Percentiles rank a stretch among this genome's conserved stretches.
Evolutionary conservation across 64 coral and sea anemone genomes (phyloP).

Genomic region (Trachythela sp.): DNA sequence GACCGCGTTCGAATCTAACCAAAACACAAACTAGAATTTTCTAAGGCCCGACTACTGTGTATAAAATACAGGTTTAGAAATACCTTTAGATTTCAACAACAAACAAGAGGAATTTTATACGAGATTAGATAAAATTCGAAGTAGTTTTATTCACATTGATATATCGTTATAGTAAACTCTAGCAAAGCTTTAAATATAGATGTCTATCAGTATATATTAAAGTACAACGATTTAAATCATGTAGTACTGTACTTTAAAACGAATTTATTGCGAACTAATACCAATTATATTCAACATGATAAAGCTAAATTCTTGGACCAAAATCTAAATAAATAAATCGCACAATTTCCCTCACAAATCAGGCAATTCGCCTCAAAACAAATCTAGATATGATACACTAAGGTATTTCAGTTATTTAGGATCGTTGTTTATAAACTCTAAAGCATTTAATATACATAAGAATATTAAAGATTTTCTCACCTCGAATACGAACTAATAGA

Average conservation of each 20-base stretch:
- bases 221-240: no score
- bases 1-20: no score
- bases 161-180: no score
- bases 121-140: no score
- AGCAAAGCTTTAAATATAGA: no score
- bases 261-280: no score
- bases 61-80: background rate
- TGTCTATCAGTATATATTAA: no score
- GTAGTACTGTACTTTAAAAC: no score
- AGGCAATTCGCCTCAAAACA: background rate
- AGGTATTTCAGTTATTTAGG: background rate
- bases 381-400: background rate
- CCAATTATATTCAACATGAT: no score
- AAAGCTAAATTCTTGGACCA: background rate
- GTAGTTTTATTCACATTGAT: no score
- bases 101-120: background rate
- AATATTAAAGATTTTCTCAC: conserved; percentile 38
- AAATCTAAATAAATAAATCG: background rate
- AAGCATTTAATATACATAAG: background rate
- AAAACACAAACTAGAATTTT: no score
- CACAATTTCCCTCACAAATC: background rate
- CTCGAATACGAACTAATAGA: conserved; percentile 79
- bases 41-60: no score
- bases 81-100: background rate
- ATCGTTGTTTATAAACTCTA: background rate